phyloP scores from a whole-genome alignment of 2,888 invertebrate species.

The Acrocera orbiculus region DNA sequence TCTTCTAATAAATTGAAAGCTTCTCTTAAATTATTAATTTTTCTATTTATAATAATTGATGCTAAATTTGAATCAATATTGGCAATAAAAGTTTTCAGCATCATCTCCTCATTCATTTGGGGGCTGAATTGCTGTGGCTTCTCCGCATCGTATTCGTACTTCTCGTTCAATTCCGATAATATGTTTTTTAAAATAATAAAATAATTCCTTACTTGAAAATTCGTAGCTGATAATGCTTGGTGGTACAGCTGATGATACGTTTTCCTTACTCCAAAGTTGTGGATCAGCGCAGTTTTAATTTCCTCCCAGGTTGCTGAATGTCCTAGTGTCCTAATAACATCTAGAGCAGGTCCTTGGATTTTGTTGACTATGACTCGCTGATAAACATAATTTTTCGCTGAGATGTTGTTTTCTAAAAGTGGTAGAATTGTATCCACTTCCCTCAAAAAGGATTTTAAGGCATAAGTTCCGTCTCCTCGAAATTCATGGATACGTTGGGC shows the following conservation, averaged over 20 bases:
- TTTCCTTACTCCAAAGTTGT: conserved; percentile 12
- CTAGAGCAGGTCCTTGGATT: conserved; percentile 13
- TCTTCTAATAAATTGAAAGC: conserved; percentile 6
- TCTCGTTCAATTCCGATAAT: conserved; percentile 12
- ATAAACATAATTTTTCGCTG: conserved; percentile 8
- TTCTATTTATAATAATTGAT: conserved; percentile 7
- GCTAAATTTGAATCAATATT: conserved; percentile 12
- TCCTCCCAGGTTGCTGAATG: conserved; percentile 8
- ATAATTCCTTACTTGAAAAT: conserved; percentile 10
- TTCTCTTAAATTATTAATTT: conserved; percentile 5
- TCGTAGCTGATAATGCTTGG: conserved; percentile 4
- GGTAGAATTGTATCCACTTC: conserved; percentile 5
- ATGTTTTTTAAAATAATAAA: conserved; percentile 9
- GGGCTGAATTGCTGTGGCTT: conserved; percentile 12
- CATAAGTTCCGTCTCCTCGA: conserved; percentile 6
- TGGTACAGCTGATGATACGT: conserved; percentile 9
- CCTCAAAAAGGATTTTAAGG: conserved; percentile 5
- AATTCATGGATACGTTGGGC: conserved; percentile 9
- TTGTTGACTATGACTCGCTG: conserved; percentile 12
- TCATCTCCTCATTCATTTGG: conserved; percentile 10
- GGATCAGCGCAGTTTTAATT: conserved; percentile 7
- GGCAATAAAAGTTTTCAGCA: conserved; percentile 12
- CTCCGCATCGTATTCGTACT: conserved; percentile 11
- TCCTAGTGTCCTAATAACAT: conserved; percentile 10
- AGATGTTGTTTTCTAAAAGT: neutral